These are phyloP conservation scores for Excalfactoria chinensis DNA, from an alignment of 2,113 vertebrate species.

Conservation along the genomic window DNA sequence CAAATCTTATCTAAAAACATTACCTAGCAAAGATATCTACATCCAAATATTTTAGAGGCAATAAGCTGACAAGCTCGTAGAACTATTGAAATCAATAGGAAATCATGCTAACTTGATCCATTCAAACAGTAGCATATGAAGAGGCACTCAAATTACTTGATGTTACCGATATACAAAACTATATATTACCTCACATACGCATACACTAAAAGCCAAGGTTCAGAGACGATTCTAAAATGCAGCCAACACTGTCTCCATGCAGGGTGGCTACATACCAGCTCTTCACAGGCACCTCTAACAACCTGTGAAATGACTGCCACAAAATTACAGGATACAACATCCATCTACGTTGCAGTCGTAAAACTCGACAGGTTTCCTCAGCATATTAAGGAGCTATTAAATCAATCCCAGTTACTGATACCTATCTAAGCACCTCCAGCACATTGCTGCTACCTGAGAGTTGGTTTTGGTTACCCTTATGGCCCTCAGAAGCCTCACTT, in stretches of 20 bases:
- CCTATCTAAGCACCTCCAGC: neutral
- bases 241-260: neutral
- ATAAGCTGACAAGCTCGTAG: neutral
- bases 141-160: neutral
- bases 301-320: neutral
- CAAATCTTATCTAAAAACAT: neutral
- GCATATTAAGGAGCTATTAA: neutral
- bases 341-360: neutral
- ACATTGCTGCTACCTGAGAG: neutral
- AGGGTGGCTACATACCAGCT: neutral
- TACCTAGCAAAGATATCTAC: neutral
- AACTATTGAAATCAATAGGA: neutral
- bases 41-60: neutral
- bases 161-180: neutral
- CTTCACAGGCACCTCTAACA: neutral
- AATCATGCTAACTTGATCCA: neutral
- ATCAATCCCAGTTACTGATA: neutral
- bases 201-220: neutral
- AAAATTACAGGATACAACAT: neutral
- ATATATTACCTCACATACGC: neutral
- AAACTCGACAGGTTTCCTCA: neutral
- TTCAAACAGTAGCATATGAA: neutral
- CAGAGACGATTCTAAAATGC: neutral
- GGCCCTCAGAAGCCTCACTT: neutral
- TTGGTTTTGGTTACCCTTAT: neutral